Evolutionary conservation across 2,113 vertebrate species (phyloP).

Genomic region (Cyprinus carpio): DNA sequence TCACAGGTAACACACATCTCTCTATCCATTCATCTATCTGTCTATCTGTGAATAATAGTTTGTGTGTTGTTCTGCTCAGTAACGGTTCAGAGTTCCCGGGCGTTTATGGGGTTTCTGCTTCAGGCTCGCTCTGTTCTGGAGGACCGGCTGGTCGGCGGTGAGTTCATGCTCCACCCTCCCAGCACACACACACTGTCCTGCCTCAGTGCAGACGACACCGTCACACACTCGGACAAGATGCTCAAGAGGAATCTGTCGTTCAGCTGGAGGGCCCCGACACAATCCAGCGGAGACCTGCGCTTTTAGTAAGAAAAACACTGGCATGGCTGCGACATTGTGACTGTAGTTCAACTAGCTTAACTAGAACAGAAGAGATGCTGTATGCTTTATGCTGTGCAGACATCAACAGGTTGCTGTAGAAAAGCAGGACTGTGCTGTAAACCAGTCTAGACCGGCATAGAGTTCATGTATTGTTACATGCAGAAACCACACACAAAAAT

Average conservation of each 20-base stretch:
- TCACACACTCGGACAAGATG: slow-evolving; percentile 90
- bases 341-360: neutral
- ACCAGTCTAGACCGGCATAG: no score
- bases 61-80: slow-evolving; percentile 71
- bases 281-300: slow-evolving; percentile 78
- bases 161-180: slow-evolving; percentile 76
- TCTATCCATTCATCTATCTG: neutral
- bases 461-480: no score
- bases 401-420: no score
- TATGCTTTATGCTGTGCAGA: no score
- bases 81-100: slow-evolving; percentile 79
- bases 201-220: slow-evolving; percentile 76
- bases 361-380: neutral
- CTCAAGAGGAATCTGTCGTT: slow-evolving; percentile 89
- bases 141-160: slow-evolving; percentile 55
- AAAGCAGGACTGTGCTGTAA: no score
- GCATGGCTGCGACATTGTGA: no score
- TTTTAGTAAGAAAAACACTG: slow-evolving; percentile 80
- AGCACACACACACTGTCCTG: slow-evolving; percentile 82
- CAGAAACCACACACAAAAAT: neutral
- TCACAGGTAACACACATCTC: slow-evolving; percentile 75
- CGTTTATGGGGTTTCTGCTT: slow-evolving; percentile 92
- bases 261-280: slow-evolving; percentile 82
- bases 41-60: neutral
- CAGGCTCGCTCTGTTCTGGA: slow-evolving; percentile 77